These are phyloP conservation scores for Penaeus vannamei DNA, from an alignment of 1,140 invertebrate species.

Conservation along the genomic window DNA sequence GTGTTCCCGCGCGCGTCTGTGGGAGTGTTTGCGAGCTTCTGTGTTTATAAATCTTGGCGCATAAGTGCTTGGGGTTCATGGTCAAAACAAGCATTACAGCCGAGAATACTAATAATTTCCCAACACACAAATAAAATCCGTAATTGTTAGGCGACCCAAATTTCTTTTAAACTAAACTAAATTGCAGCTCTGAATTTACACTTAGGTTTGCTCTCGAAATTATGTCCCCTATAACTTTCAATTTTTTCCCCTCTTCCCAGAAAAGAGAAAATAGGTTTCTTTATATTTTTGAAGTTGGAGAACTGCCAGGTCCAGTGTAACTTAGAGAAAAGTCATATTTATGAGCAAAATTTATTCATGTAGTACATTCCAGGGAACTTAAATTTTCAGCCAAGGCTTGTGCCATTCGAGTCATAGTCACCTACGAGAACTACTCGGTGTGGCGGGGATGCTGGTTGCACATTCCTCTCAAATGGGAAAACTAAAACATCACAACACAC, in stretches of 20 bases:
- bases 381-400: not conserved
- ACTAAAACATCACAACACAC: too few relatives aligned
- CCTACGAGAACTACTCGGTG: too few relatives aligned
- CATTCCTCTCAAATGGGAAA: too few relatives aligned
- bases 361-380: not conserved
- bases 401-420: too few relatives aligned
- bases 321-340: constrained; percentile 33
- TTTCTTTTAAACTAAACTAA: constrained; percentile 61
- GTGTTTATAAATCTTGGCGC: not conserved
- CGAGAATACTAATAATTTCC: not conserved
- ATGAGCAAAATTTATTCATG: constrained; percentile 35
- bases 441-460: too few relatives aligned
- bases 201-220: constrained; percentile 49
- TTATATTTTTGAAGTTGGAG: constrained; percentile 53
- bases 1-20: not conserved
- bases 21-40: not conserved
- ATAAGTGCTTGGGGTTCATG: too few relatives aligned
- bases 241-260: constrained; percentile 7
- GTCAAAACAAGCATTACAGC: too few relatives aligned
- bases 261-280: constrained; percentile 47
- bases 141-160: constrained; percentile 33
- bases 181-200: constrained; percentile 54
- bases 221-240: constrained; percentile 29
- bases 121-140: constrained; percentile 3
- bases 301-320: constrained; percentile 36